Conservation (phyloP, 30 jellyfish, hydroid and myxozoan species). For the Thelohanellus kitauei region DNA sequence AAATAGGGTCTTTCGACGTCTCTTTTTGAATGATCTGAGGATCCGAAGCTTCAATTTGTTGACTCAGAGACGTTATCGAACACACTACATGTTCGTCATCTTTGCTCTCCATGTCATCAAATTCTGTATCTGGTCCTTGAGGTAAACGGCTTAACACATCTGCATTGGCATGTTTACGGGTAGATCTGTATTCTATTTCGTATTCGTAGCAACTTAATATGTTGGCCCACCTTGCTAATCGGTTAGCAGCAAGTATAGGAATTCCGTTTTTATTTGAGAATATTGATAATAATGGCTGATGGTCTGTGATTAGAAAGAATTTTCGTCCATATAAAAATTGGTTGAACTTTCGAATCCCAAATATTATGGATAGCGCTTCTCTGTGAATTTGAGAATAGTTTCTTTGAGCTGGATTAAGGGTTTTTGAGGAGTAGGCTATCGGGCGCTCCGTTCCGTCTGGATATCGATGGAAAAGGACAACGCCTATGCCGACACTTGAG, state of each 20-base stretch:
- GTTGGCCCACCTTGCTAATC: constrained; percentile 10
- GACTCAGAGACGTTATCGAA: too few relatives aligned
- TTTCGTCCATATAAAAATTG: constrained; percentile 9
- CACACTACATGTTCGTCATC: too few relatives aligned
- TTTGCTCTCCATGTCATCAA: too few relatives aligned
- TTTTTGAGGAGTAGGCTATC: constrained; percentile 2
- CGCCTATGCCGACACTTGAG: constrained; percentile 7
- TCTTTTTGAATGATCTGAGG: too few relatives aligned
- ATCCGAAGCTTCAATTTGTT: too few relatives aligned
- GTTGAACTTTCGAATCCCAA: constrained; percentile 3
- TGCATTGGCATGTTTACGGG: constrained; percentile 9
- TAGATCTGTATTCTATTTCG: constrained; percentile 8
- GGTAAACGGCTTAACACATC: too few relatives aligned
- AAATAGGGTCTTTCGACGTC: too few relatives aligned
- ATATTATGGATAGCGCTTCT: constrained; percentile 3
- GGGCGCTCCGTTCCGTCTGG: constrained; percentile 12
- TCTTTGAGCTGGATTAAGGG: constrained; percentile 7
- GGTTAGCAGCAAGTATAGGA: constrained; percentile 13
- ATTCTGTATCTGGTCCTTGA: too few relatives aligned
- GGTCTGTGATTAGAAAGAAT: constrained; percentile 8
- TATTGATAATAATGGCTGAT: constrained; percentile 7
- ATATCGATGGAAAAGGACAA: constrained; percentile 9
- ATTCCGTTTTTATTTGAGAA: constrained; percentile 3
- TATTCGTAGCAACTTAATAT: constrained; percentile 2
- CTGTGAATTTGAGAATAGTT: constrained; percentile 11